Percentiles rank a stretch among this genome's conserved stretches.
Conservation (phyloP, 2,888 invertebrate genomes). For the Callosobruchus maculatus region DNA sequence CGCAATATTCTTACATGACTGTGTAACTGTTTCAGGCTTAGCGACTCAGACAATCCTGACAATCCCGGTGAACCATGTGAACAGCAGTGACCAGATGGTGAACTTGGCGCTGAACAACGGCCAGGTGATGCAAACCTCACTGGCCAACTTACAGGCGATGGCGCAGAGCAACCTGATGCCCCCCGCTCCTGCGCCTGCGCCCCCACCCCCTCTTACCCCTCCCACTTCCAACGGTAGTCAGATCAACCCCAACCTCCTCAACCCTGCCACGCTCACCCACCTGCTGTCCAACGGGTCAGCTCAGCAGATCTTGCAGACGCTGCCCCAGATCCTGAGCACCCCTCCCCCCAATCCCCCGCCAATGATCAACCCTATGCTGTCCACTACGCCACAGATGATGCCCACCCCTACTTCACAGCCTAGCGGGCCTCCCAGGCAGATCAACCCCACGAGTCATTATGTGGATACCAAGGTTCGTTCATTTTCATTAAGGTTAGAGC, state of each 20-base stretch:
- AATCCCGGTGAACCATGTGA: slow-evolving; percentile 89
- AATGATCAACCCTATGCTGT: slow-evolving; percentile 31
- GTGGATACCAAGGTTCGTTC: slow-evolving; percentile 32
- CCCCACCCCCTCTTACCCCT: slow-evolving; percentile 37
- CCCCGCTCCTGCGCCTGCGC: slow-evolving; percentile 57
- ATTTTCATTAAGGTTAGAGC: slow-evolving; percentile 31
- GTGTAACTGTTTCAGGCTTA: slow-evolving; percentile 64
- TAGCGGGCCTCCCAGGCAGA: slow-evolving; percentile 19
- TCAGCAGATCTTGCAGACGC: slow-evolving; percentile 66
- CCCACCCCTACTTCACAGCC: slow-evolving; percentile 22
- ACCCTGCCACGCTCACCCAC: slow-evolving; percentile 65
- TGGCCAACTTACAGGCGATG: slow-evolving; percentile 76
- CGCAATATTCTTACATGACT: no score
- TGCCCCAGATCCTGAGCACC: slow-evolving; percentile 60
- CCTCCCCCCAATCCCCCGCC: slow-evolving; percentile 25
- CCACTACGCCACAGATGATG: slow-evolving; percentile 20
- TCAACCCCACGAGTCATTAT: slow-evolving; percentile 42
- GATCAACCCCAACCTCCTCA: slow-evolving; percentile 65
- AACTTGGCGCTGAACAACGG: slow-evolving; percentile 81
- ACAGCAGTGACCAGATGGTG: slow-evolving; percentile 66
- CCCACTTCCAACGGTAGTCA: slow-evolving; percentile 59
- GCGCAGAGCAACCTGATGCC: slow-evolving; percentile 67
- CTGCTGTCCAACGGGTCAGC: slow-evolving; percentile 68
- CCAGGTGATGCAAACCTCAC: slow-evolving; percentile 79
- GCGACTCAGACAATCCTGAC: slow-evolving; percentile 94